Evolutionary conservation across 2,113 vertebrate genomes (phyloP).

Genomic region (Microcebus ravelobensis): DNA sequence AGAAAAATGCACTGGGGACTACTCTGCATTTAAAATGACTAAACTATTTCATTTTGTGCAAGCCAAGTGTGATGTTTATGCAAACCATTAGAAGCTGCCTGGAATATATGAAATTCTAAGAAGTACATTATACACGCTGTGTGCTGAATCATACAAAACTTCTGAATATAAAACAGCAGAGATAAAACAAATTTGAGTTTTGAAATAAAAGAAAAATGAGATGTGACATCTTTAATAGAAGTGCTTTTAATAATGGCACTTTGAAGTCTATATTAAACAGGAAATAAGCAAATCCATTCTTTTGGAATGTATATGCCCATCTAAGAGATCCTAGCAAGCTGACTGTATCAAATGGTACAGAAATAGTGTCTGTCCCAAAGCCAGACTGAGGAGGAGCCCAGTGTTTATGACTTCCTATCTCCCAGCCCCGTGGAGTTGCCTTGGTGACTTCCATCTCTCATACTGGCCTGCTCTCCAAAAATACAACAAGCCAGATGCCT

Average conservation of each 20-base stretch:
- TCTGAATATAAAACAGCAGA: slow-evolving; percentile 44
- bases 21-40: slow-evolving; percentile 32
- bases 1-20: background rate
- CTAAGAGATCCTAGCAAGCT: background rate
- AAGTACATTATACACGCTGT: background rate
- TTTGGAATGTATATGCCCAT: background rate
- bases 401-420: background rate
- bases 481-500: slow-evolving; percentile 52
- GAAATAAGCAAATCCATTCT: background rate
- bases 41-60: slow-evolving; percentile 23
- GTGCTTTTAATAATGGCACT: background rate
- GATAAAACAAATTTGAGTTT: background rate
- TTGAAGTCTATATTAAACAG: slow-evolving; percentile 21
- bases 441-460: background rate
- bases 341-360: background rate
- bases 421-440: background rate
- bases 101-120: slow-evolving; percentile 32
- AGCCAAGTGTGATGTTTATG: background rate
- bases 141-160: slow-evolving; percentile 3
- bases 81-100: background rate
- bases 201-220: slow-evolving; percentile 21
- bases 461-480: slow-evolving; percentile 27
- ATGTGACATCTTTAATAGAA: slow-evolving; percentile 15
- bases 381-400: background rate
- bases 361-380: background rate